Evolutionary conservation across 2,888 invertebrate species (phyloP), one percentile per base, ranked within the genome.

Genomic region (Cheilosia scutellata): DNA sequence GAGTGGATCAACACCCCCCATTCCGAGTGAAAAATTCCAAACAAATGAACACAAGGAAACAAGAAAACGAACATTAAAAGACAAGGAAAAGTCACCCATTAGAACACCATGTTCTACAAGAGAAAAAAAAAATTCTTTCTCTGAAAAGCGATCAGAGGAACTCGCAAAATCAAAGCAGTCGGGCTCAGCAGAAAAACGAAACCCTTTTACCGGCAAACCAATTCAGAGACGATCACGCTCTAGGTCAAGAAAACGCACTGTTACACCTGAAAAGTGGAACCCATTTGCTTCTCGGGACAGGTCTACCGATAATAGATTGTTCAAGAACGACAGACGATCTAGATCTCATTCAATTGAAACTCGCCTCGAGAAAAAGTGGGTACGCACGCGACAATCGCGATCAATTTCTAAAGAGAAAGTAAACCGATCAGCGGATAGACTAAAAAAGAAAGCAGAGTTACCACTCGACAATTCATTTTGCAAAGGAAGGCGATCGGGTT

Each of bases 1-100:
- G 49, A 57, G 57, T 13, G 86, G 86, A 0, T 75, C 75, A 2
- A 86, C 86, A 5, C 86, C 86, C 0, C 86, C 86, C 2, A 82
- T 86, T 11, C 86, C 76, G 13, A 63, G n/a, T 40, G 62, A 65
- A 42, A 71, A 60, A 16, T 55, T 47, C 29, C 33, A 29, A 42
- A 25, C 11, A 25, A 57, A 13, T 9, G 40, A 3, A 20, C 31
- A 5, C 20, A 62, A 11, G 37, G 37, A 37, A 37, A 11, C 37
- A 37, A 37, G 11, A 3, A 9, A 9, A 37, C 37, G 11, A 3
- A 9, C 37, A 11, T 9, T 37, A 33, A 37, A 20, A n/a, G 71
- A 71, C 6, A 44, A 33, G 7, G 63, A 11, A 2, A 65, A 20
- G 58, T 65, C 71, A 9, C 76, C 82, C 4, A 29, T 51, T 4